phyloP scores from a whole-genome alignment of 1,140 invertebrate species.

The Bombus vancouverensis region DNA sequence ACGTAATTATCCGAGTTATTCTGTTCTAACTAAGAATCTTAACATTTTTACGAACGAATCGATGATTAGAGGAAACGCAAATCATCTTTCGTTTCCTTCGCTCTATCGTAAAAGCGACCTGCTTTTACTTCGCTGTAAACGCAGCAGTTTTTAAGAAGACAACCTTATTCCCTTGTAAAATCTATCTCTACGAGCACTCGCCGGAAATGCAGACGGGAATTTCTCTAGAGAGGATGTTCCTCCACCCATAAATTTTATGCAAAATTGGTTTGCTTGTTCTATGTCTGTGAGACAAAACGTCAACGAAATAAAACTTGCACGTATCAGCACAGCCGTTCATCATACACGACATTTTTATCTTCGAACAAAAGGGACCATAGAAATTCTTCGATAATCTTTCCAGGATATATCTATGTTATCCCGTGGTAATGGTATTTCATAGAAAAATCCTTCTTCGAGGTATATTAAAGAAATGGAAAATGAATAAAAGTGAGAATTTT shows the following conservation, averaged over 20 bases:
- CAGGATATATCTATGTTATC: background rate
- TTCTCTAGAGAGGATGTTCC: conserved; percentile 36
- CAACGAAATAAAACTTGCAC: conserved; percentile 38
- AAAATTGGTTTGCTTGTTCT: conserved; percentile 43
- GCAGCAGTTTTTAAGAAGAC: conserved; percentile 24
- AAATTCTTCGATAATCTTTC: conserved; percentile 1
- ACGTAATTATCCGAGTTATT: background rate
- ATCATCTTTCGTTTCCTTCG: background rate
- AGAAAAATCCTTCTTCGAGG: background rate
- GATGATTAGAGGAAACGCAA: background rate
- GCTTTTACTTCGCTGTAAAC: background rate
- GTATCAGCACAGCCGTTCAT: conserved; percentile 29
- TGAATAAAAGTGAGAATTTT: background rate
- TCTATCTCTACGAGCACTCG: conserved; percentile 18
- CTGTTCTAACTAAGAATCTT: background rate
- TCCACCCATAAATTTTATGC: conserved; percentile 30
- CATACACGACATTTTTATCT: conserved; percentile 14
- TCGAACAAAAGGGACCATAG: background rate
- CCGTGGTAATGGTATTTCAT: background rate
- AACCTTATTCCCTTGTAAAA: conserved; percentile 30
- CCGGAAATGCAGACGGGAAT: conserved; percentile 20
- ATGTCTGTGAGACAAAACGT: conserved; percentile 9
- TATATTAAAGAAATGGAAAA: background rate
- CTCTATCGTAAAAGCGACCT: background rate
- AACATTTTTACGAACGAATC: background rate